Percentiles rank a stretch among this genome's conserved stretches.
Evolutionary conservation across 2,113 vertebrate species (phyloP).

Genomic region (Aplodontia rufa): DNA sequence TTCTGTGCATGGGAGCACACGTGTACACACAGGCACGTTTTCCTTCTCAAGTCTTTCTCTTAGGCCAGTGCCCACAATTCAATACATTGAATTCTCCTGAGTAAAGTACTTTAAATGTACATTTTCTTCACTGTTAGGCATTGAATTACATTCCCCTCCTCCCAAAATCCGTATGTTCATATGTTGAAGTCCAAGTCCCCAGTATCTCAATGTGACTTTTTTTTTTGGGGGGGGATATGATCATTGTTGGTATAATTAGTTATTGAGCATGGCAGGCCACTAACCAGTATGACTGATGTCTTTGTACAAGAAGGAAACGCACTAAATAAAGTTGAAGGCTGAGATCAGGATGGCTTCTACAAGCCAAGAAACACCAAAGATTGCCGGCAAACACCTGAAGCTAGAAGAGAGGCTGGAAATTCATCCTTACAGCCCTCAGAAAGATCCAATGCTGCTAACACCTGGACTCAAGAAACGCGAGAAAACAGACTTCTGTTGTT

Average conservation of each 20-base stretch:
- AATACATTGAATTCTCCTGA: background rate
- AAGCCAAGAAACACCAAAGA: background rate
- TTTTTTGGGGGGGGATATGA: background rate
- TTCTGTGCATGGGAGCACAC: rapidly evolving
- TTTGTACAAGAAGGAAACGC: background rate
- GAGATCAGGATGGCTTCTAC: background rate
- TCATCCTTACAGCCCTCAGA: background rate
- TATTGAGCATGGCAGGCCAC: background rate
- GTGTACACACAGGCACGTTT: rapidly evolving
- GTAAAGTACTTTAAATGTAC: background rate
- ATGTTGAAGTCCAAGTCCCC: background rate
- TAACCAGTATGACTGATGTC: background rate
- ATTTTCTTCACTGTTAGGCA: background rate
- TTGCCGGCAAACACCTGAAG: background rate
- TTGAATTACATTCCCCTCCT: background rate
- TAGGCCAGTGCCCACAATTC: background rate
- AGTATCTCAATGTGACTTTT: background rate
- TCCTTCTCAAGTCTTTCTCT: background rate
- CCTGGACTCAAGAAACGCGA: background rate
- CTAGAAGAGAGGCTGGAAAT: background rate
- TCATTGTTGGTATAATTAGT: background rate
- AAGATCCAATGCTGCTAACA: background rate
- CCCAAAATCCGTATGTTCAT: background rate
- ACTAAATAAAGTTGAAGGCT: background rate
- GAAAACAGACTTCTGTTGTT: background rate